A percentile compares a stretch with the other conserved stretches of the same genome.
Evolutionary conservation across 2,888 invertebrate species (phyloP).

Genomic region (Euplexia lucipara): DNA sequence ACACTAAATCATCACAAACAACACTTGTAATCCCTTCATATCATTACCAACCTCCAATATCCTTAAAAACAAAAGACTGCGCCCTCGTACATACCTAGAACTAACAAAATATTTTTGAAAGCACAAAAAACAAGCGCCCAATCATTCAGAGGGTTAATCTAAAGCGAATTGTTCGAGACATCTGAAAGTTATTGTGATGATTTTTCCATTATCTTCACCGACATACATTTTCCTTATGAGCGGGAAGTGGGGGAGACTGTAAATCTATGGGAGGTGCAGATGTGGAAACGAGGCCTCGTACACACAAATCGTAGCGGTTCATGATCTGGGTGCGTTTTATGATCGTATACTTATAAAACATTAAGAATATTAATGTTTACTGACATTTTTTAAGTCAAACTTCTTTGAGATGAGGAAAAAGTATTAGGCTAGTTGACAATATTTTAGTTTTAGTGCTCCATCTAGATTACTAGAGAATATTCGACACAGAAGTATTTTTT

Average conservation of each 20-base stretch:
- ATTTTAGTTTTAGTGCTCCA: no score
- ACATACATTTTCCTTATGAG: constrained; percentile 66
- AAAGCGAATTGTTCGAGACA: constrained; percentile 43
- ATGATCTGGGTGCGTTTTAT: constrained; percentile 13
- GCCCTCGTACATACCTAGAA: constrained; percentile 2
- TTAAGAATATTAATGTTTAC: no score
- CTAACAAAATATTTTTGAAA: constrained; percentile 35
- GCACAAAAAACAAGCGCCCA: constrained; percentile 21
- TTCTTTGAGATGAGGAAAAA: no score
- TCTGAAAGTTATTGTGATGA: constrained; percentile 64
- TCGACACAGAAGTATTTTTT: no score
- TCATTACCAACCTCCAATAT: no score
- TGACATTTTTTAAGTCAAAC: no score
- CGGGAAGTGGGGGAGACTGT: constrained; percentile 1
- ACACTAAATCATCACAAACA: no score
- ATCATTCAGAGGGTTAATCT: constrained; percentile 51
- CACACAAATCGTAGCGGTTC: constrained; percentile 30
- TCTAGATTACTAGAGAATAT: no score
- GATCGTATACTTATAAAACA: not conserved
- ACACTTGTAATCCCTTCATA: no score
- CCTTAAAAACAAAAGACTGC: no score
- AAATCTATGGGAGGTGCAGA: constrained; percentile 25
- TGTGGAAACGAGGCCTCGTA: constrained; percentile 10
- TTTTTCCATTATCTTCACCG: constrained; percentile 66
- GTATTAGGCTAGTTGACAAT: no score